Evolutionary conservation across 2,797 vertebrate genomes (phyloP).

Genomic region (Neostethus bicornis): DNA sequence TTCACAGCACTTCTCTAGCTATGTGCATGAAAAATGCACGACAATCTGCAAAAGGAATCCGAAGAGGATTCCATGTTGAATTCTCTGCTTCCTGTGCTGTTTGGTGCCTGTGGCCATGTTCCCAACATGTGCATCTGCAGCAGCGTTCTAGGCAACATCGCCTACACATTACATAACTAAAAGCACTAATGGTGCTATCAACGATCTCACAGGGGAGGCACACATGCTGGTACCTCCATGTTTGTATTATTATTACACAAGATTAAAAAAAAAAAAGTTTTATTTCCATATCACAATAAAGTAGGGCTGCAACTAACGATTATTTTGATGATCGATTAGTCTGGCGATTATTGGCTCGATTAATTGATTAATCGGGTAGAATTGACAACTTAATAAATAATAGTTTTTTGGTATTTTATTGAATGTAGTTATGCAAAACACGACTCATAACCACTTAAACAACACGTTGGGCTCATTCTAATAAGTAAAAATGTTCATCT

Average conservation of each 20-base stretch:
- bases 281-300: too few relatives aligned
- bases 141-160: slow-evolving; percentile 1
- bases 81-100: slow-evolving; percentile 11
- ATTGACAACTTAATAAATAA: too few relatives aligned
- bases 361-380: too few relatives aligned
- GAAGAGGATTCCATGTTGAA: slow-evolving; percentile 3
- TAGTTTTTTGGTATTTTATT: too few relatives aligned
- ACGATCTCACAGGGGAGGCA: slow-evolving; percentile 12
- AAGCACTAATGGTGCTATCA: neutral
- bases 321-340: too few relatives aligned
- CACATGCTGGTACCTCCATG: slow-evolving; percentile 30
- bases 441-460: too few relatives aligned
- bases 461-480: too few relatives aligned
- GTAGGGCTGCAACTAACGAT: too few relatives aligned
- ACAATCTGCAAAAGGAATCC: slow-evolving; percentile 16
- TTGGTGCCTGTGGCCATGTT: slow-evolving; percentile 15
- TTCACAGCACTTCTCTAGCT: slow-evolving; percentile 4
- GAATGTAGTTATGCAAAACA: too few relatives aligned
- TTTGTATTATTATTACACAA: slow-evolving; percentile 12
- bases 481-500: too few relatives aligned
- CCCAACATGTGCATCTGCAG: slow-evolving; percentile 28
- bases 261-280: slow-evolving; percentile 34
- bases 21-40: slow-evolving; percentile 33
- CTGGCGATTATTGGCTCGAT: too few relatives aligned
- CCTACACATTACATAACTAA: slow-evolving; percentile 50